A percentile compares a stretch with the other conserved stretches of the same genome.
These are phyloP conservation scores for Stenichneumon culpator DNA, from an alignment of 2,888 invertebrate genomes.

Conservation along the genomic window DNA sequence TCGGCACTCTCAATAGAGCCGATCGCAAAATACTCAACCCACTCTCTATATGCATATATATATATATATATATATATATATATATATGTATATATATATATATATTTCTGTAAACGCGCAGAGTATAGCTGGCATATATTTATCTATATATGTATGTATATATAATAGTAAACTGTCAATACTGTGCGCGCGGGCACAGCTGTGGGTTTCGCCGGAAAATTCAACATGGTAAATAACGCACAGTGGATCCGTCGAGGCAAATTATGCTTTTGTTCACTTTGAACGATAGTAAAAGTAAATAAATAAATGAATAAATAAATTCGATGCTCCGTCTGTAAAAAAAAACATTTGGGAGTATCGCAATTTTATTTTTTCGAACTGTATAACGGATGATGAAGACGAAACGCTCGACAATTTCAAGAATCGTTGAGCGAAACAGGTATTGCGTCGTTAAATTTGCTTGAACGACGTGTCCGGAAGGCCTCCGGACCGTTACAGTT, in stretches of 20 bases:
- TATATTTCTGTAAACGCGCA: slow-evolving; percentile 38
- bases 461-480: slow-evolving; percentile 56
- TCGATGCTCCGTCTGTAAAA: neutral
- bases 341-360: neutral
- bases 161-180: slow-evolving; percentile 32
- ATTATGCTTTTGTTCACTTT: slow-evolving; percentile 1
- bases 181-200: slow-evolving; percentile 1
- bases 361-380: neutral
- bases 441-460: slow-evolving; percentile 66
- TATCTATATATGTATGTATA: slow-evolving; percentile 39
- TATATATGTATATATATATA: slow-evolving; percentile 35
- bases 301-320: neutral
- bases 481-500: slow-evolving; percentile 17
- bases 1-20: slow-evolving; percentile 54
- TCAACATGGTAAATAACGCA: slow-evolving; percentile 28
- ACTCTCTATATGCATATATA: slow-evolving; percentile 30
- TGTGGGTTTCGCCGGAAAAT: slow-evolving; percentile 18
- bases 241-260: slow-evolving; percentile 1
- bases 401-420: slow-evolving; percentile 15
- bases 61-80: slow-evolving; percentile 48
- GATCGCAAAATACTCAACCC: slow-evolving; percentile 61
- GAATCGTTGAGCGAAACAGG: slow-evolving; percentile 50
- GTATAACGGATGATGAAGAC: slow-evolving; percentile 11
- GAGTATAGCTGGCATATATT: slow-evolving; percentile 39
- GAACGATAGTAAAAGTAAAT: neutral